phyloP scores from a whole-genome alignment of 2,113 vertebrate species.

The Brachyistius frenatus region DNA sequence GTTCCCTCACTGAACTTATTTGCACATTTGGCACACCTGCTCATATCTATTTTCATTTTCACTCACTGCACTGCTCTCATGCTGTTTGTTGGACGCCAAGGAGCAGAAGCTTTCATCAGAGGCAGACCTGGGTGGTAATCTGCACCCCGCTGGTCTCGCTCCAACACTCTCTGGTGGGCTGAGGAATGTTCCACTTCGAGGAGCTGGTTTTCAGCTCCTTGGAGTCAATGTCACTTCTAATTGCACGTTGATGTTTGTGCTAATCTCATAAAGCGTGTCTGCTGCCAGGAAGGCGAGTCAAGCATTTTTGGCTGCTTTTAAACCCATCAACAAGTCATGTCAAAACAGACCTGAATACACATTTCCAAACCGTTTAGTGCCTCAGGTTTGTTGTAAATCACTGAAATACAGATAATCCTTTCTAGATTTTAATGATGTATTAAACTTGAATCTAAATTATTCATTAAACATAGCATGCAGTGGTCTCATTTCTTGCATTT shows the following conservation, averaged over 20 bases:
- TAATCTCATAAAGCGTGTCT: slow-evolving; percentile 55
- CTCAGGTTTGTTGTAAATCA: slow-evolving; percentile 19
- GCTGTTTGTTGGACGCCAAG: slow-evolving; percentile 61
- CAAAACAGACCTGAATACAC: slow-evolving; percentile 16
- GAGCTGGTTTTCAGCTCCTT: slow-evolving; percentile 62
- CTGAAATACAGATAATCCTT: slow-evolving; percentile 13
- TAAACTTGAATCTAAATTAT: not conserved
- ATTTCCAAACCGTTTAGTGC: not conserved
- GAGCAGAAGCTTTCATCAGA: slow-evolving; percentile 63
- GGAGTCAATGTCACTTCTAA: slow-evolving; percentile 67
- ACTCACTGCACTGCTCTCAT: slow-evolving; percentile 23
- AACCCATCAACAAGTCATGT: slow-evolving; percentile 34
- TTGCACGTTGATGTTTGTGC: slow-evolving; percentile 55
- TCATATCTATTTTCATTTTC: slow-evolving; percentile 47
- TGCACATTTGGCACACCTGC: slow-evolving; percentile 73
- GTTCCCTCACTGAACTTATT: slow-evolving; percentile 53
- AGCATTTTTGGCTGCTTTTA: slow-evolving; percentile 37
- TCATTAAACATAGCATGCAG: too few relatives aligned
- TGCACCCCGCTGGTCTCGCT: slow-evolving; percentile 63
- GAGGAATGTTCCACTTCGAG: slow-evolving; percentile 65
- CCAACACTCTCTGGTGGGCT: slow-evolving; percentile 58
- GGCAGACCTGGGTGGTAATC: slow-evolving; percentile 62
- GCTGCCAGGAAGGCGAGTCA: slow-evolving; percentile 27
- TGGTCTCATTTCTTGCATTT: too few relatives aligned
- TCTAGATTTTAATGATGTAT: not conserved